Conservation (phyloP, 2,113 vertebrate species). For the Xiphophorus hellerii region DNA sequence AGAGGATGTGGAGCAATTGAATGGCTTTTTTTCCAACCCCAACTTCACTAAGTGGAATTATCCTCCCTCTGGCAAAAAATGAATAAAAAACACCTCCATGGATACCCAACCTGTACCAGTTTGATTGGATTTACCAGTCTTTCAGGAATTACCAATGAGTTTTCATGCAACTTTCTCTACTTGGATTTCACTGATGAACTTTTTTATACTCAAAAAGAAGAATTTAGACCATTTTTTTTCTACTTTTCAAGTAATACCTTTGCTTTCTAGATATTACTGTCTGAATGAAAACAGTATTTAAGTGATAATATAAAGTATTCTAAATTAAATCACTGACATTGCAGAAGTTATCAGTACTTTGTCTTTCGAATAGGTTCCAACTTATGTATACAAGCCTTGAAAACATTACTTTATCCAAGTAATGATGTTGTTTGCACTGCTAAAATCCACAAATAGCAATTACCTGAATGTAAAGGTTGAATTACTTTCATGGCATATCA, state of each 20-base stretch:
- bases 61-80: conserved; percentile 44
- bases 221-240: conserved; percentile 2
- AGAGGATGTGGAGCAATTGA: conserved; percentile 7
- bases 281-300: no score
- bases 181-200: conserved; percentile 31
- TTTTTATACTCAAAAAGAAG: conserved; percentile 20
- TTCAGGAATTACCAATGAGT: conserved; percentile 52
- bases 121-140: conserved; percentile 53
- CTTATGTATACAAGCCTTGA: no score
- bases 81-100: conserved; percentile 52
- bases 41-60: conserved; percentile 37
- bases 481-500: no score
- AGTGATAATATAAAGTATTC: no score
- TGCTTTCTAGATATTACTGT: no score
- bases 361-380: no score
- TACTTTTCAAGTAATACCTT: no score
- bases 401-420: no score
- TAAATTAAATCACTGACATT: no score
- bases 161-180: conserved; percentile 34
- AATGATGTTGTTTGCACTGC: no score
- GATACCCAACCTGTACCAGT: conserved; percentile 29
- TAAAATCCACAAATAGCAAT: not conserved
- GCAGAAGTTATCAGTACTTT: no score
- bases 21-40: conserved; percentile 28
- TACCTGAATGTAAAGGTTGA: no score